These are phyloP conservation scores for Pachypeltis micranthus DNA, from an alignment of 1,140 invertebrate species.

Conservation along the genomic window DNA sequence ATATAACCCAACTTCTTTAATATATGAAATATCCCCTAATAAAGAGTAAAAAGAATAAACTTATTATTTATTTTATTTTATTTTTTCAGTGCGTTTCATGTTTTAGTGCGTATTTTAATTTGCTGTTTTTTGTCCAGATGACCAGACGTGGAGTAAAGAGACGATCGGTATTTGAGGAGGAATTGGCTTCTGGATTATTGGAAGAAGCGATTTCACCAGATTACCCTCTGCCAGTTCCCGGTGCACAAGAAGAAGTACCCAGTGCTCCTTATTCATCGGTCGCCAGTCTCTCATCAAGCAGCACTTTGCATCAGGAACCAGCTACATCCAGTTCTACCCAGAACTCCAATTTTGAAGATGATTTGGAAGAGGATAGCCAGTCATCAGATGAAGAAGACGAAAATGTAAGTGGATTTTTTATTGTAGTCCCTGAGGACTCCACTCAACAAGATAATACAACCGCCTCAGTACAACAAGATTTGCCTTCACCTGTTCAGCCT, in stretches of 20 bases:
- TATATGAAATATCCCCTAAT: background rate
- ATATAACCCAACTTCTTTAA: no score
- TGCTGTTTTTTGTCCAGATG: conserved; percentile 6
- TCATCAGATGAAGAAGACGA: conserved; percentile 2
- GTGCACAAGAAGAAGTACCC: background rate
- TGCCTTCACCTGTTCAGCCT: conserved; percentile 7
- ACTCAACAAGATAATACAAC: conserved; percentile 1
- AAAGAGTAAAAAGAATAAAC: conserved; percentile 8
- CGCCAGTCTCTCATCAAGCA: conserved; percentile 6
- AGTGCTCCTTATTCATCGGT: conserved; percentile 8
- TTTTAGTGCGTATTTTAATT: conserved; percentile 8
- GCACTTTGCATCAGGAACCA: conserved; percentile 9
- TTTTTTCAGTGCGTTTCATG: background rate
- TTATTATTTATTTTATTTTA: no score
- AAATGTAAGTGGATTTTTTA: conserved; percentile 6
- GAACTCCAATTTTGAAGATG: conserved; percentile 8
- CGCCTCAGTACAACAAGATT: conserved; percentile 7
- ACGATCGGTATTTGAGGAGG: background rate
- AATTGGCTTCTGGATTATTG: conserved; percentile 9
- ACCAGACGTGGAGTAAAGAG: background rate
- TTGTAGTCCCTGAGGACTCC: conserved; percentile 6
- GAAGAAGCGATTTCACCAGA: conserved; percentile 8
- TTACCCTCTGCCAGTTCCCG: conserved; percentile 3
- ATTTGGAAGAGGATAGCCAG: conserved; percentile 8
- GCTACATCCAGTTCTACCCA: conserved; percentile 6